Evolutionary conservation across 2,888 invertebrate species (phyloP).

Genomic region (Penaeus monodon): DNA sequence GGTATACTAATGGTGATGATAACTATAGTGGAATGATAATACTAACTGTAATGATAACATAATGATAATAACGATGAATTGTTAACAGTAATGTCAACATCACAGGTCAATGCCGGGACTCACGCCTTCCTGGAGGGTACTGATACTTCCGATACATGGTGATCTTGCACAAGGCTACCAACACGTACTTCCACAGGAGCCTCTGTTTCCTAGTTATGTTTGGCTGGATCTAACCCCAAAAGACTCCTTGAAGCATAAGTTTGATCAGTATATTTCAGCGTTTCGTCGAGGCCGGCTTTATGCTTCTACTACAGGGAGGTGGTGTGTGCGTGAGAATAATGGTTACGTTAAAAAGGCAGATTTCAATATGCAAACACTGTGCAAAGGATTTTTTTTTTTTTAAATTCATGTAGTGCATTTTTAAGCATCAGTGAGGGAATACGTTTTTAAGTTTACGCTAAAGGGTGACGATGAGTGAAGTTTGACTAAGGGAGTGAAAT

Average conservation of each 20-base stretch:
- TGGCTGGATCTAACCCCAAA: slow-evolving; percentile 30
- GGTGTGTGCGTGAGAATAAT: neutral
- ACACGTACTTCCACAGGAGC: slow-evolving; percentile 26
- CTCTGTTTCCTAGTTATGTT: slow-evolving; percentile 16
- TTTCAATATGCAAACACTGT: too few relatives aligned
- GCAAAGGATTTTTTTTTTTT: too few relatives aligned
- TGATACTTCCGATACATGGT: slow-evolving; percentile 25
- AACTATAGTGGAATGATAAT: too few relatives aligned
- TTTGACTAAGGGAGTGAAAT: too few relatives aligned
- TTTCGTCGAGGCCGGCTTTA: slow-evolving; percentile 21
- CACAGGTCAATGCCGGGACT: slow-evolving; percentile 15
- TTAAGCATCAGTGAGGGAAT: too few relatives aligned
- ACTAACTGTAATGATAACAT: too few relatives aligned
- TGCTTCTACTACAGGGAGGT: slow-evolving; percentile 16
- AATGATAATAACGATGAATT: too few relatives aligned
- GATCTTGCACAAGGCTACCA: slow-evolving; percentile 1
- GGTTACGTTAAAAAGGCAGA: too few relatives aligned
- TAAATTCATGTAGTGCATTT: too few relatives aligned
- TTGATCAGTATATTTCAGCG: slow-evolving; percentile 32
- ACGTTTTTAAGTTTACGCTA: too few relatives aligned
- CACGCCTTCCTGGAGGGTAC: slow-evolving; percentile 27
- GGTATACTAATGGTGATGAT: too few relatives aligned
- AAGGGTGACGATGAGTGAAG: too few relatives aligned
- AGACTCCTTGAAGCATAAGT: slow-evolving; percentile 37
- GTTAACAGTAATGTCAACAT: neutral